Conservation (phyloP, 2,888 invertebrate genomes). For the Glaucopsyche alexis region DNA sequence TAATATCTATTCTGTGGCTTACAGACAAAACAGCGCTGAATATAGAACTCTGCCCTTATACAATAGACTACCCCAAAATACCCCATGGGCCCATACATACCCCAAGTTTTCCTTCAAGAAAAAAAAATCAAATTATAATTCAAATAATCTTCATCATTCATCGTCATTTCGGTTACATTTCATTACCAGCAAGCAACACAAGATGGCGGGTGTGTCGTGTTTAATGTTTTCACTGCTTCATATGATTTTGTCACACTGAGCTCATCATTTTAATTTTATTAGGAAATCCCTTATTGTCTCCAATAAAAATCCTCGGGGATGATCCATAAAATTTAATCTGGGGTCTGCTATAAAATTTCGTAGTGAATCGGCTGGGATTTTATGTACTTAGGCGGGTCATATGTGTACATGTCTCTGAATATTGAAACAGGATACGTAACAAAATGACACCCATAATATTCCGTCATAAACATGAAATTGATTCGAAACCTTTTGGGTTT, state of each 20-base stretch:
- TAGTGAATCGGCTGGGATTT: constrained; percentile 39
- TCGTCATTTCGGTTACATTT: not conserved
- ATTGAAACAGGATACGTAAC: constrained; percentile 3
- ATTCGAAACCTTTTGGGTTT: not conserved
- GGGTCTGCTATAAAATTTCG: constrained; percentile 51
- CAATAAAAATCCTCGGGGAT: constrained; percentile 70
- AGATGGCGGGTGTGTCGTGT: constrained; percentile 5
- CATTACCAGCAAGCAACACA: not conserved
- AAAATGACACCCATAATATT: not conserved
- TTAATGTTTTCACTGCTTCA: constrained; percentile 36
- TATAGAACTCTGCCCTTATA: no score
- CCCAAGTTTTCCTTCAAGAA: no score
- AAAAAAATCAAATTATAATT: no score
- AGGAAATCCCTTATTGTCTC: constrained; percentile 66
- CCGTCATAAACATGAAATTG: not conserved
- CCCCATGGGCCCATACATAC: no score
- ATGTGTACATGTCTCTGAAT: constrained; percentile 12
- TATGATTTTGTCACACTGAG: constrained; percentile 41
- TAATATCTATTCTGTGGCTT: no score
- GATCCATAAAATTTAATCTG: constrained; percentile 63
- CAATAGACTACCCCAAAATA: no score
- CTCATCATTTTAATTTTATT: constrained; percentile 63
- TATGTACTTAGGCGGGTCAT: constrained; percentile 17
- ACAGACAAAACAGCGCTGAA: no score
- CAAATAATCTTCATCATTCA: not conserved